Evolutionary conservation across 2,888 invertebrate species (phyloP).

Genomic region (Dasypolia templi): DNA sequence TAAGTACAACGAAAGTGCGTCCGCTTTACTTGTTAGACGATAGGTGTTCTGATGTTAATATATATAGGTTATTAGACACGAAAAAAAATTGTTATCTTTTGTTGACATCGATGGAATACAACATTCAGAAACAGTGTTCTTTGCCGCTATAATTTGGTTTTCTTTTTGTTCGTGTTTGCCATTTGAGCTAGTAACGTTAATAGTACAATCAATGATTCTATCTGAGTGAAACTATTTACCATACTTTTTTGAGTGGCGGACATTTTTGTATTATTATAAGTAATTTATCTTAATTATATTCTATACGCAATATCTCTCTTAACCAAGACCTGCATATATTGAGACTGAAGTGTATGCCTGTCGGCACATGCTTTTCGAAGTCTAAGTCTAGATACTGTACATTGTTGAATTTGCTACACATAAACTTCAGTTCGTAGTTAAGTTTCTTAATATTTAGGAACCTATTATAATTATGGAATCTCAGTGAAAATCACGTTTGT

Average conservation of each 20-base stretch:
- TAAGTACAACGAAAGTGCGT: not conserved
- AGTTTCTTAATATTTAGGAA: not conserved
- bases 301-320: conserved; percentile 13
- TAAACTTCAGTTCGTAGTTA: not conserved
- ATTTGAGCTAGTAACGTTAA: too few relatives aligned
- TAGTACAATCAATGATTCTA: too few relatives aligned
- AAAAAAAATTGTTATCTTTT: not conserved
- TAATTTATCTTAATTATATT: not conserved
- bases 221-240: too few relatives aligned
- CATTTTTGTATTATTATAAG: too few relatives aligned
- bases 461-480: not conserved
- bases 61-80: not conserved
- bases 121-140: not conserved
- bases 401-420: conserved; percentile 8
- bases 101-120: not conserved
- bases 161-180: not conserved
- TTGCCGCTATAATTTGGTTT: not conserved
- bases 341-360: not conserved
- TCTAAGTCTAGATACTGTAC: conserved; percentile 6
- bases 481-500: not conserved
- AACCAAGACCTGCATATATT: conserved; percentile 10
- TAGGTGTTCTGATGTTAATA: not conserved
- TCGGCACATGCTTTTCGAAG: conserved; percentile 1
- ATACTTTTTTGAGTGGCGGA: too few relatives aligned
- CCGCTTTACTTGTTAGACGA: not conserved